Evolutionary conservation across 2,888 invertebrate species (phyloP), one percentile per base, ranked within the genome.

Genomic region (Bellardia bayeri): DNA sequence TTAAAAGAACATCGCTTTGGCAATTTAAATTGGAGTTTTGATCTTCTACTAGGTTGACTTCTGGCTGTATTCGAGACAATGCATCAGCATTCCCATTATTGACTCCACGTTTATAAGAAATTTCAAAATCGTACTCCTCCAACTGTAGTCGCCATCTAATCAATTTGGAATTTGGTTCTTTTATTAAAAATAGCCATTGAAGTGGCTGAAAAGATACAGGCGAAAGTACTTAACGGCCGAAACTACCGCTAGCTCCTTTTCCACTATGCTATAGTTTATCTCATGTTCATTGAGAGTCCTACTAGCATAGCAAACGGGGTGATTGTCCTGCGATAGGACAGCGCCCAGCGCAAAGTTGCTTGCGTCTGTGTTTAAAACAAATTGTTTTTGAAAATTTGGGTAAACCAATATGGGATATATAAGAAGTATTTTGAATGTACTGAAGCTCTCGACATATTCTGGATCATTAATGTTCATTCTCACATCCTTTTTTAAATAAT

Each of bases 391-490:
- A 51, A 83, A 86, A 68, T 86, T 49, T 5, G 87, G 92, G 64
- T 92, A 93, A 75, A 91, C 89, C 30, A 93, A 71, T n/a, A 93
- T 89, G 0, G 92, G 92, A 49, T 90, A 90, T 56, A 90, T n/a
- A 1, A 78, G 63, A 5, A 87, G 58, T 11, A 14, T 80, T 89
- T 87, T 5, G 3, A 81, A 63, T 71, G 42, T 88, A 14, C 74
- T 63, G 33, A 89, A 88, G 6, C 81, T 49, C 30, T 82, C 16
- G 40, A 76, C 16, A 30, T 85, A 86, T 7, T n/a, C n/a, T n/a
- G n/a, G n/a, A n/a, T n/a, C n/a, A n/a, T n/a, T n/a, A n/a, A n/a
- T n/a, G n/a, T n/a, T n/a, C n/a, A n/a, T n/a, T n/a, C n/a, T n/a
- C n/a, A n/a, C 71, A n/a, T 40, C 66, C 68, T 81, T 89, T 80